Base-by-base conservation (phyloP, 2,888 invertebrate species). In the Odontocolon sp. region DNA sequence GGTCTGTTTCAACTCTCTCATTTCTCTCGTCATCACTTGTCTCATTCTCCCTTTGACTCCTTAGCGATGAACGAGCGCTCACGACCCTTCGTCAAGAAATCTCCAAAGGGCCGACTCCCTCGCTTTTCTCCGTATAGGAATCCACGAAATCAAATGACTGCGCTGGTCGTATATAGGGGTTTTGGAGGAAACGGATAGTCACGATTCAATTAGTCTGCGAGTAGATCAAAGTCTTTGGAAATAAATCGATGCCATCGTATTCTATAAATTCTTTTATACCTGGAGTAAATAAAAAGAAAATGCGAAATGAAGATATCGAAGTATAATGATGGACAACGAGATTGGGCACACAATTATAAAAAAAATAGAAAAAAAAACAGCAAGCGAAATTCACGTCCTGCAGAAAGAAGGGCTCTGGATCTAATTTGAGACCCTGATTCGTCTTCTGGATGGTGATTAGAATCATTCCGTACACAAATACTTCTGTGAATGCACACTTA, bases 41-140 rank as follows among this genome's bases (percentile, higher is more conserved):
- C 47, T 40, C 52, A 31, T 54, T 68, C 57, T 63, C 66, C 56
- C 64, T 64, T 68, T 59, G 68, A 64, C 38, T 73, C 73, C 45
- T 56, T 72, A 57, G 56, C 59, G 11, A 26, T 26, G 45, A 50
- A 57, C n/a, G 33, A 36, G 50, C 31, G 54, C 45, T 14, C 11
- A 38, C 36, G 57, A 64, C 68, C 57, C 74, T 70, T 21, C 76
- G 70, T 68, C 71, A 68, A 78, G 78, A 66, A 73, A 77, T 77
- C 66, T 73, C 73, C 64, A 64, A 69, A 68, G 57, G 68, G 72
- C 63, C 26, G 68, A 42, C 63, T 69, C 73, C 77, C 74, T 71
- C 61, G 74, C 57, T 54, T 71, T 59, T 69, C 9, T 28, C 21
- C 36, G n/a, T 40, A 33, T 61, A 23, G 36, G 31, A 38, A 64